phyloP scores from a whole-genome alignment of 1,140 invertebrate genomes.

The Euborellia annulipes region DNA sequence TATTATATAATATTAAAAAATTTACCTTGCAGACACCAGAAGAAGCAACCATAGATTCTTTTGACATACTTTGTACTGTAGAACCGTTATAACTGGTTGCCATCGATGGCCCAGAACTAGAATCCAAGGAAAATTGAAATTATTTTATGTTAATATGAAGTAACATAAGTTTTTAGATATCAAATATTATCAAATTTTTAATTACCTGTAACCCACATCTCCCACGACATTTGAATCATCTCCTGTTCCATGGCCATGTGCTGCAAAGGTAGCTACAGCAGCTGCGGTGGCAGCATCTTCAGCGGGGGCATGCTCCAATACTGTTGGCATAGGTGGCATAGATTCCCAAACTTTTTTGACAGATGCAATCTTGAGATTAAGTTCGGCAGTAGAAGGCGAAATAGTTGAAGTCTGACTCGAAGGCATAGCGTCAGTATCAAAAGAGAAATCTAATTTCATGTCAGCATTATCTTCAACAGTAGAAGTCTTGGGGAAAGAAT shows the following conservation, averaged over 20 bases:
- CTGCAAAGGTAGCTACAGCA: slow-evolving; percentile 21
- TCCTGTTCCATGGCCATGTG: slow-evolving; percentile 15
- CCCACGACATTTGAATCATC: slow-evolving; percentile 13
- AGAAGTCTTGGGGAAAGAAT: neutral
- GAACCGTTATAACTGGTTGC: no score
- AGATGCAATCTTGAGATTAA: slow-evolving; percentile 86
- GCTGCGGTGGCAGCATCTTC: slow-evolving; percentile 29
- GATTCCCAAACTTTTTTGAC: slow-evolving; percentile 83
- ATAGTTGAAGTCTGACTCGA: slow-evolving; percentile 38
- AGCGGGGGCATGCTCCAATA: slow-evolving; percentile 46
- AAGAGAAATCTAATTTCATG: slow-evolving; percentile 82
- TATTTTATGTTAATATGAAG: no score
- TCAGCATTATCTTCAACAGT: slow-evolving; percentile 57
- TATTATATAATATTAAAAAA: no score
- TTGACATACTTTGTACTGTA: no score
- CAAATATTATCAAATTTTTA: slow-evolving; percentile 4
- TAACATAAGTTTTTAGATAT: neutral
- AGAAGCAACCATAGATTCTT: no score
- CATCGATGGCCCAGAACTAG: no score
- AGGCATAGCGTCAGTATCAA: slow-evolving; percentile 55
- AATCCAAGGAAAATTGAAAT: no score
- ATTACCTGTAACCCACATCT: slow-evolving; percentile 12
- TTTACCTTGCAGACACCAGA: no score
- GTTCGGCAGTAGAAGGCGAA: slow-evolving; percentile 62
- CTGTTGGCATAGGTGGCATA: slow-evolving; percentile 43